Conservation (phyloP, 2,797 vertebrate species). For the Sebastolobus altivelis region DNA sequence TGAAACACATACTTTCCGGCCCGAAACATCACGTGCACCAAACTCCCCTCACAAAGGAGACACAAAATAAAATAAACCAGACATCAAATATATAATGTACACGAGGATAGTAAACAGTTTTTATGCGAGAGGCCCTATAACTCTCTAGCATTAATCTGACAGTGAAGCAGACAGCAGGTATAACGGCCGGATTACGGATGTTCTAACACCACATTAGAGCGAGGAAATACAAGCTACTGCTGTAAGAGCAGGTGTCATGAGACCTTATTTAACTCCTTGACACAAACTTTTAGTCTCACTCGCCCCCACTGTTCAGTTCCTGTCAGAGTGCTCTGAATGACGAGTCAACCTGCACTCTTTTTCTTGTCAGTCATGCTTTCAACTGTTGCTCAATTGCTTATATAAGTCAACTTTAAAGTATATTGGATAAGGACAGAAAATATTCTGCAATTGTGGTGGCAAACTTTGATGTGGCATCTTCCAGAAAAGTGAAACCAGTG, state of each 20-base stretch:
- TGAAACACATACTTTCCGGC: constrained; percentile 2
- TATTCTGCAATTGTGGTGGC: not conserved
- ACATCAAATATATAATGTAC: not conserved
- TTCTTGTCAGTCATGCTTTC: constrained; percentile 35
- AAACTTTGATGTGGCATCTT: not conserved
- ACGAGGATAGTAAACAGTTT: constrained; percentile 1
- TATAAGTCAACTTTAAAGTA: constrained; percentile 23
- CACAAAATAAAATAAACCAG: too few species aligned
- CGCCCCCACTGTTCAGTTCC: constrained; percentile 20
- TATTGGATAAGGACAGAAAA: not conserved
- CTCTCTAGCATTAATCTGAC: constrained; percentile 35
- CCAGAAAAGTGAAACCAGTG: not conserved
- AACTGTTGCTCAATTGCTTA: constrained; percentile 19
- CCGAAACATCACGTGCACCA: not conserved
- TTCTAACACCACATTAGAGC: constrained; percentile 23
- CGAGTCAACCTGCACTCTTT: constrained; percentile 27
- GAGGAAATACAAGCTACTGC: constrained; percentile 26
- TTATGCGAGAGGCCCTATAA: not conserved
- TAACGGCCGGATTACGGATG: constrained; percentile 41
- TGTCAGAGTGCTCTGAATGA: constrained; percentile 31
- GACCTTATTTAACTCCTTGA: constrained; percentile 43
- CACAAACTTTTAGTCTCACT: constrained; percentile 43
- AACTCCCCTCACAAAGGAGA: not conserved
- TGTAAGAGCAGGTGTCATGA: constrained; percentile 38
- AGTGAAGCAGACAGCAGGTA: constrained; percentile 19